Base-by-base conservation (phyloP, 2,888 invertebrate species). In the Dryobotodes eremita region DNA sequence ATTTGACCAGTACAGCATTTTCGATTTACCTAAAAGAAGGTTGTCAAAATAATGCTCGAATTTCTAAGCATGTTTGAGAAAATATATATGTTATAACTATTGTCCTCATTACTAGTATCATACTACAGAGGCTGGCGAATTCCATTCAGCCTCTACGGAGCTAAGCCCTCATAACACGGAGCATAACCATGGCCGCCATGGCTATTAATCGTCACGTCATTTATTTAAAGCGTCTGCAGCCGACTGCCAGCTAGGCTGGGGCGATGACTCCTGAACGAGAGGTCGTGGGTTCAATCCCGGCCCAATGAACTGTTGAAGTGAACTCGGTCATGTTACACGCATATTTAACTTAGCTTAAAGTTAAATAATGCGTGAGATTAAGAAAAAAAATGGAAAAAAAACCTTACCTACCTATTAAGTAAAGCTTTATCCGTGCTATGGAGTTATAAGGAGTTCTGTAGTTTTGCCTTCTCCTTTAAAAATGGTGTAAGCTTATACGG, bases 231-330 rank as follows among this genome's bases (percentile, higher is more conserved):
- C n/a, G 71, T 42, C 76, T 82, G 46, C 46, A 68, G 71, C 42
- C 59, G 68, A 57, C 59, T 78, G 72, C 82, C 72, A 62, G 79
- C 72, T 59, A 31, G 86, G 79, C 72, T 64, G 48, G 84, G 83
- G 71, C 84, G 72, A 75, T 86, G 84, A 84, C 84, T 84, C 65
- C 57, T 83, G 73, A 79, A 62, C 82, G 73, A 86, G 83, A 71
- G 86, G 84, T 83, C 86, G 83, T 62, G 75, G 61, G 84, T 84
- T 84, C 84, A 84, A 73, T 83, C 79, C 72, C 46, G n/a, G 83
- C 71, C 65, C 83, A 71, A 84, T 84, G 86, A 86, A 84, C 86
- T 86, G 71, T 77, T 62, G 77, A 46, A 78, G 62, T 76, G 71
- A 76, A 80, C 80, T 64, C 77, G 73, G 61, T 65, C 71, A 68